Base-by-base conservation (phyloP, 2,888 invertebrate genomes). In the Malthinus flaveolus region DNA sequence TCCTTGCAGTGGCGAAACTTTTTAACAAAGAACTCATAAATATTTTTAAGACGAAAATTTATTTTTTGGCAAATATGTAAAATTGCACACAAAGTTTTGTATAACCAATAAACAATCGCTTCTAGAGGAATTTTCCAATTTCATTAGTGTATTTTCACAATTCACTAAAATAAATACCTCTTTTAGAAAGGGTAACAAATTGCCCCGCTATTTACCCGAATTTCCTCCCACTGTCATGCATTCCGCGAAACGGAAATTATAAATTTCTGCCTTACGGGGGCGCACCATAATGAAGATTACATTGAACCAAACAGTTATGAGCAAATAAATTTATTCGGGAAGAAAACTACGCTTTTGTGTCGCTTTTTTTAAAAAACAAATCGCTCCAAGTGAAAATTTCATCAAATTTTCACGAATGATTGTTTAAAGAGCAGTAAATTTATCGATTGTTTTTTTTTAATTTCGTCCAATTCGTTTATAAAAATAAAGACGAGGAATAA, bases 211-310 rank as follows among this genome's bases (percentile, higher is more conserved):
- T 70, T 67, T 68, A 68, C 65, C 65, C 66, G 64, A 70, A 68
- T 70, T 71, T 71, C 71, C 69, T 68, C 57, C 65, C 65, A 54
- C 61, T 56, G 66, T 65, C 68, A 65, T 64, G 65, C 67, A 67
- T 66, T 67, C 67, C 65, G 68, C 69, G 66, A 65, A 70, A 66
- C 71, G 71, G 71, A 71, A 71, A 71, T 71, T 71, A 71, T 71
- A 68, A 70, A 71, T 69, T 69, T 69, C 63, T 61, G 48, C 50
- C 50, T 55, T 59, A 47, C 54, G 48, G 54, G 47, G 46, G 39
- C 11, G 44, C 45, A 32, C 52, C 35, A 52, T 52, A 45, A 52
- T 52, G 52, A 52, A 52, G 52, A 52, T 52, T 52, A 52, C 52
- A 52, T 45, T 15, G 33, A 52, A 46, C 46, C 46, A 35, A 35